Evolutionary conservation across 2,113 vertebrate species (phyloP), one percentile per base, ranked within the genome.

Genomic region (Ancistrus triradiatus): DNA sequence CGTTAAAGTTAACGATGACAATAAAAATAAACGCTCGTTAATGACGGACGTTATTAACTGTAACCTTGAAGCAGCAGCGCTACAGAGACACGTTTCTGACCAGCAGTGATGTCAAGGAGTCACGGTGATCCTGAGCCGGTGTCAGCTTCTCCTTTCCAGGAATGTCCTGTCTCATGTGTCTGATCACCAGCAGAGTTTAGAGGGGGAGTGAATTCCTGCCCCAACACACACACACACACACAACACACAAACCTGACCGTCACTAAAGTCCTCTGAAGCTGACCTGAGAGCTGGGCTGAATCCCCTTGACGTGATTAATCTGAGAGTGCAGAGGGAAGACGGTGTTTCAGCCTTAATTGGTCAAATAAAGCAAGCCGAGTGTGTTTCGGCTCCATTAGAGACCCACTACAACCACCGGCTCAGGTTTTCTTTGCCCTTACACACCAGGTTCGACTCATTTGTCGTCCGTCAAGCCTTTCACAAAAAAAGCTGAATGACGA

Each of bases 111-210:
- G 1, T 50, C 17, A 59, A 9, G n/a, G 25, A 42, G 43, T 22
- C 10, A 14, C 3, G 24, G 15, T 25, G 46, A 49, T 62, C 31
- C 44, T 7, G 22, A 9, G 8, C 9, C 10, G 11, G 52, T 21
- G 63, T 63, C 22, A 22, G 38, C 51, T 52, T 63, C 53, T 48
- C 31, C 33, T 22, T 27, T 42, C 46, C 42, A 42, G 44, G 68
- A 58, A 67, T 74, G 63, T 57, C 25, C 63, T 53, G 52, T 71
- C 59, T 51, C 63, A 48, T 60, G 17, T 52, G 49, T 56, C 63
- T 63, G 68, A 53, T 63, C 63, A 65, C 51, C 57, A 40, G 63
- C 22, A 24, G 48, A 51, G 59, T 68, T 50, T 51, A 43, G 56
- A 46, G 31, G 48, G 42, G 40, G 33, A 49, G 52, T 24, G 24